Conservation (phyloP, 2,797 vertebrate genomes). For the Schizothorax lantsangensis region DNA sequence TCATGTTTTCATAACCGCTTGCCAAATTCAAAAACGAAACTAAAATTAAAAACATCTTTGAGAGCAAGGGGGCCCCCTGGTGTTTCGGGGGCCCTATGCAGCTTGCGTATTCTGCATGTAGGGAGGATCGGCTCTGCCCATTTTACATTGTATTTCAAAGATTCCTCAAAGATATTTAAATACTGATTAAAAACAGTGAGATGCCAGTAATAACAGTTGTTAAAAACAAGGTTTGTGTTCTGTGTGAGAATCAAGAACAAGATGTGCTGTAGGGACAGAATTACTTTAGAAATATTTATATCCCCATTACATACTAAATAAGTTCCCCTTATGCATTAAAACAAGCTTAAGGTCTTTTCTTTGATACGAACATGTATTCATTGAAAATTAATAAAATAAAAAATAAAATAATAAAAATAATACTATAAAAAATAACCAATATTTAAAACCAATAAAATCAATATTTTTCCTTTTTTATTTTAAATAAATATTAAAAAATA, state of each 20-base stretch:
- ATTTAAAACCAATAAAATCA: background rate
- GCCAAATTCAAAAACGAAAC: too few species aligned
- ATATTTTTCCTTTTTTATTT: background rate
- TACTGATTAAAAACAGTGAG: slow-evolving; percentile 35
- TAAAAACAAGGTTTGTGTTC: background rate
- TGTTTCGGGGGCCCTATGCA: too few species aligned
- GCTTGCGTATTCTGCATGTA: too few species aligned
- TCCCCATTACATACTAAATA: background rate
- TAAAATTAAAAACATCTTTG: too few species aligned
- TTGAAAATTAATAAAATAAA: background rate
- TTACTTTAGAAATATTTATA: background rate
- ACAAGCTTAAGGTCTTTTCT: background rate
- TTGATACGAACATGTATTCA: background rate
- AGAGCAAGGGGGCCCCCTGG: too few species aligned
- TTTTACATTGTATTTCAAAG: slow-evolving; percentile 30
- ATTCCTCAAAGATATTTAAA: slow-evolving; percentile 44
- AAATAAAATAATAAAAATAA: background rate
- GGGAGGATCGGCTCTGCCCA: background rate
- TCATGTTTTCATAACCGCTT: too few species aligned
- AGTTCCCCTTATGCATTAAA: background rate
- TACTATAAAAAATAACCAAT: background rate
- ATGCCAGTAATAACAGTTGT: slow-evolving; percentile 36
- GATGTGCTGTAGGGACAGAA: background rate
- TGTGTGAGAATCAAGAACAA: background rate
- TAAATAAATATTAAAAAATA: background rate